Percentiles rank a stretch among this genome's conserved stretches.
phyloP scores from a whole-genome alignment of 23 tunicate genomes.

The Trididemnum miniatum region DNA sequence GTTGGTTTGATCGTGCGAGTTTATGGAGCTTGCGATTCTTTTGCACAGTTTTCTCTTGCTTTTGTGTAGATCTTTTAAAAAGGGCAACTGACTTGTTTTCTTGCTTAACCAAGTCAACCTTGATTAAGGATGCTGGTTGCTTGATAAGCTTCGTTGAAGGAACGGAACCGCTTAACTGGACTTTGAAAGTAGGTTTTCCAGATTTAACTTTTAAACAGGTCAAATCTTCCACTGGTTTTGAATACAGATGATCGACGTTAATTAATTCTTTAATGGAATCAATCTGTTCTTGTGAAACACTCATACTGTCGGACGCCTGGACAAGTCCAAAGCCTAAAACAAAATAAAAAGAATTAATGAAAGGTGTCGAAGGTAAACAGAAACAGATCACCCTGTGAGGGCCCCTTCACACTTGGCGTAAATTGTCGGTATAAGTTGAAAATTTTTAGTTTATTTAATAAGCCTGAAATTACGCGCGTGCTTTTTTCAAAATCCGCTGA shows the following conservation, averaged over 20 bases:
- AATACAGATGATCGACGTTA: constrained; percentile 67
- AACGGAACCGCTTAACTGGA: constrained; percentile 63
- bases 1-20: not conserved
- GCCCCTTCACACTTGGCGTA: too few species aligned
- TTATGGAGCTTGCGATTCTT: not conserved
- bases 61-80: constrained; percentile 35
- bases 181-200: constrained; percentile 35
- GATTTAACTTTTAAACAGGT: not conserved
- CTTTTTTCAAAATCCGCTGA: too few species aligned
- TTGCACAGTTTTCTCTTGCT: constrained; percentile 18
- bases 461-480: too few species aligned
- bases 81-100: constrained; percentile 82
- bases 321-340: constrained; percentile 79
- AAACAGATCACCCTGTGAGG: too few species aligned
- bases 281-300: constrained; percentile 30
- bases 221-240: constrained; percentile 42
- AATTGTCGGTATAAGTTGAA: too few species aligned
- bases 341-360: too few species aligned
- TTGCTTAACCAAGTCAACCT: constrained; percentile 22
- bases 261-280: constrained; percentile 57
- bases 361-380: too few species aligned
- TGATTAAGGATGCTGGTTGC: constrained; percentile 39
- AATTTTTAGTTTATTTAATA: too few species aligned
- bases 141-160: constrained; percentile 66
- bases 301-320: constrained; percentile 12